Evolutionary conservation across 2,113 vertebrate genomes (phyloP).

Genomic region (Larimichthys polyactis): DNA sequence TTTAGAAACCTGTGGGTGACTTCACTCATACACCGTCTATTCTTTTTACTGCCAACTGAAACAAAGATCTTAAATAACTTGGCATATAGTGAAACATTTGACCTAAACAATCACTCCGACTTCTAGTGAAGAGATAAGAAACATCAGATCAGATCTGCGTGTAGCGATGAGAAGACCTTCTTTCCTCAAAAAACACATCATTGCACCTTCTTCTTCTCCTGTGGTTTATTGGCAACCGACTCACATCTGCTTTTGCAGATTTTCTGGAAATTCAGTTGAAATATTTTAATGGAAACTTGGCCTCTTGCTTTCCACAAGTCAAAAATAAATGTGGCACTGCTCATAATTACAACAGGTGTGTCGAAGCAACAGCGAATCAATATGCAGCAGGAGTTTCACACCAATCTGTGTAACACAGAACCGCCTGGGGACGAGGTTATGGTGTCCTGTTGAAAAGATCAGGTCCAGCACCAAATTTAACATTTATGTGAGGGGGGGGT

Average conservation of each 20-base stretch:
- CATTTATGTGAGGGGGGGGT: slow-evolving; percentile 7
- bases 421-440: slow-evolving; percentile 26
- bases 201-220: background rate
- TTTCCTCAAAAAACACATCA: background rate
- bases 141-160: background rate
- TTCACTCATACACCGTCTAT: too few relatives aligned
- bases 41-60: too few relatives aligned
- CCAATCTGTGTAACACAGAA: slow-evolving; percentile 50
- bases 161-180: background rate
- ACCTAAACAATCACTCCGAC: background rate
- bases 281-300: background rate
- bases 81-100: too few relatives aligned
- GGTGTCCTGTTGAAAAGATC: slow-evolving; percentile 18
- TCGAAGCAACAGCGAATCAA: slow-evolving; percentile 1
- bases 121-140: background rate
- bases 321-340: background rate
- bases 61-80: too few relatives aligned
- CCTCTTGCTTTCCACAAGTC: background rate
- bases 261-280: background rate
- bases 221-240: background rate
- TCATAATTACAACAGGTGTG: slow-evolving; percentile 27
- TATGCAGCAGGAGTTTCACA: slow-evolving; percentile 37
- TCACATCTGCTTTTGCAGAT: background rate
- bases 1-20: too few relatives aligned
- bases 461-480: slow-evolving; percentile 16